Base-by-base conservation (phyloP, 2,888 invertebrate species). In the Myathropa florea region DNA sequence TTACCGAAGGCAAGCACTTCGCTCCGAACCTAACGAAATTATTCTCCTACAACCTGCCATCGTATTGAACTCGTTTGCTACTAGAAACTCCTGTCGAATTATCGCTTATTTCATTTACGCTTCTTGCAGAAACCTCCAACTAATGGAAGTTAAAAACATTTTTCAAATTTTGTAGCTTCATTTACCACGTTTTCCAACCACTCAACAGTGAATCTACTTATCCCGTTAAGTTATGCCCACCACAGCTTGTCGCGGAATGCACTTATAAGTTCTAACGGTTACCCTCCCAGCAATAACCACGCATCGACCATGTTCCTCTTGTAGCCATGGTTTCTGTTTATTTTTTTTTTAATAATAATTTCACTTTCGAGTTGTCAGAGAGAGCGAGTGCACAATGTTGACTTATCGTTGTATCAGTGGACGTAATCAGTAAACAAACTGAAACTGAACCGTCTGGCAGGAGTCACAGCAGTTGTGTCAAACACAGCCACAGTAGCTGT, bases 381-480 rank as follows among this genome's bases (percentile, higher is more conserved):
- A 18, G 18, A 46, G 9, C 46, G 46, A 67, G 85, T 60, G 68
- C 55, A 39, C 65, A 59, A 7, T 64, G 63, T 77, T 73, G 76
- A 73, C 68, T 85, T 68, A 78, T 53, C 21, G 59, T 67, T 46
- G 72, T 86, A 86, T 86, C 86, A 86, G 78, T 79, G 67, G 75
- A 57, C 65, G 71, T 71, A 78, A 86, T 86, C 86, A 86, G 86
- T 86, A 86, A 86, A 86, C 18, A 46, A 18, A n/a, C 18, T 46
- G 46, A 46, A 78, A 79, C 39, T 75, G 70, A 65, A 60, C 63
- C 78, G 75, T 70, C 75, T 79, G 83, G 79, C 86, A 79, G 30
- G 67, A 85, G 77, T 82, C 73, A 60, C 26, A 72, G 30, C 30
- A 39, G 39, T 55, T 39, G 63, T 36, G 28, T 18, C 26, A 53